phyloP scores from a whole-genome alignment of 2,113 vertebrate species.

The Dolichotis patagonum region DNA sequence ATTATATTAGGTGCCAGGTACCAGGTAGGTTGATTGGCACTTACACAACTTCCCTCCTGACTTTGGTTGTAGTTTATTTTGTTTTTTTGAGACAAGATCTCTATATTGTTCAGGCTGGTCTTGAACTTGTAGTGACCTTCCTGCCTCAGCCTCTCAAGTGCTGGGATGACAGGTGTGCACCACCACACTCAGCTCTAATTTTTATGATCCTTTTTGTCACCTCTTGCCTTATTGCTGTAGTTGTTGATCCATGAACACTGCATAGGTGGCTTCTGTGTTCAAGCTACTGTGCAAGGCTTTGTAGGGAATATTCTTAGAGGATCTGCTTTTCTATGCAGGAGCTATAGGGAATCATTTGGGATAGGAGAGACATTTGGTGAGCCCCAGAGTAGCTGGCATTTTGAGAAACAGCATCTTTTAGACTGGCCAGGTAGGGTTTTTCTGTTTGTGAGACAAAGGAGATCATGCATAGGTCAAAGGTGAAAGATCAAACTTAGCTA shows the following conservation, averaged over 20 bases:
- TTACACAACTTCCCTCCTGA: neutral
- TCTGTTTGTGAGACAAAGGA: neutral
- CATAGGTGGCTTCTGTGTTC: neutral
- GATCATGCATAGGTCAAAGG: neutral
- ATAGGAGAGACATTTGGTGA: conserved; percentile 11
- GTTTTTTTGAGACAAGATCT: neutral
- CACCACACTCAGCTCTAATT: neutral
- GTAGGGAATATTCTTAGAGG: neutral
- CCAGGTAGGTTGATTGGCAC: neutral
- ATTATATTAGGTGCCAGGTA: neutral
- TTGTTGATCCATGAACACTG: neutral
- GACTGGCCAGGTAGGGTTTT: neutral
- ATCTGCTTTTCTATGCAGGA: neutral
- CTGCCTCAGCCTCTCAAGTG: neutral
- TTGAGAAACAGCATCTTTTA: neutral
- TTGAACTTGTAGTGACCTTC: neutral
- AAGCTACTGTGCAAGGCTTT: neutral
- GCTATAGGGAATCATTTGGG: neutral
- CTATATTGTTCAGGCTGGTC: neutral
- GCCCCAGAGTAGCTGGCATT: neutral
- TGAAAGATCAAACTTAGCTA: neutral
- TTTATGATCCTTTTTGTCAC: conserved; percentile 28
- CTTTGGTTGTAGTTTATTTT: conserved; percentile 25
- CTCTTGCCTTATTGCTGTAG: conserved; percentile 23
- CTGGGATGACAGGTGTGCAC: neutral